phyloP scores from a whole-genome alignment of 2,888 invertebrate genomes.

The Rambutsinella grinnellia region DNA sequence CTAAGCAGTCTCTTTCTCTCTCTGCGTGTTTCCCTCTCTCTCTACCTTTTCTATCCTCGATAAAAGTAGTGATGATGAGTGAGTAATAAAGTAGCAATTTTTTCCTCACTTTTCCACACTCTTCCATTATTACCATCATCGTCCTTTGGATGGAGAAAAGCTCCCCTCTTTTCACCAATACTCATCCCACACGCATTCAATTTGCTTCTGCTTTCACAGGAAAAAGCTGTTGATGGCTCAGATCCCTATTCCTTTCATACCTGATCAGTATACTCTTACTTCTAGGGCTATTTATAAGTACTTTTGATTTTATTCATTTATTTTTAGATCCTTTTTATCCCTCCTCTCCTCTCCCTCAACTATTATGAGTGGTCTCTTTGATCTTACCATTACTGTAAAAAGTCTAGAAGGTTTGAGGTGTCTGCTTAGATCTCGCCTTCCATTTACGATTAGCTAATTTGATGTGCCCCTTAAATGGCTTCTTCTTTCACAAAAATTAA shows the following conservation, averaged over 20 bases:
- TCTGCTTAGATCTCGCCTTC: too few species aligned
- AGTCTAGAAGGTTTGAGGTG: too few species aligned
- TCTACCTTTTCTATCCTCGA: conserved; percentile 31
- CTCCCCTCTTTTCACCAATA: conserved; percentile 18
- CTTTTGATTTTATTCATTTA: not conserved
- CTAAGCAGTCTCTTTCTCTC: conserved; percentile 32
- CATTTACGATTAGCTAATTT: too few species aligned
- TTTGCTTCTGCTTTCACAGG: conserved; percentile 48
- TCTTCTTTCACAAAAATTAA: too few species aligned
- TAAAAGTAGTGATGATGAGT: conserved; percentile 32
- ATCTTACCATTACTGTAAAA: too few species aligned
- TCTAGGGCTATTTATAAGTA: not conserved
- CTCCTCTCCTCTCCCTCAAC: too few species aligned
- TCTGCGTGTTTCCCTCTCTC: conserved; percentile 29
- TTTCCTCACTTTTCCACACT: conserved; percentile 35
- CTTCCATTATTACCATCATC: conserved; percentile 20
- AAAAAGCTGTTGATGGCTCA: conserved; percentile 44
- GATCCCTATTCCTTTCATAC: conserved; percentile 11
- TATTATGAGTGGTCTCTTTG: too few species aligned
- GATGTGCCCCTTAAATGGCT: too few species aligned
- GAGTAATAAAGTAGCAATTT: conserved; percentile 23
- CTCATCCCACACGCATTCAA: conserved; percentile 57
- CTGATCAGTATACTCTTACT: not conserved
- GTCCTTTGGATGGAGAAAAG: conserved; percentile 11
- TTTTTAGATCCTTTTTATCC: not conserved